These are phyloP conservation scores for Yasuhikotakia modesta DNA, from an alignment of 2,797 vertebrate species.

Conservation along the genomic window DNA sequence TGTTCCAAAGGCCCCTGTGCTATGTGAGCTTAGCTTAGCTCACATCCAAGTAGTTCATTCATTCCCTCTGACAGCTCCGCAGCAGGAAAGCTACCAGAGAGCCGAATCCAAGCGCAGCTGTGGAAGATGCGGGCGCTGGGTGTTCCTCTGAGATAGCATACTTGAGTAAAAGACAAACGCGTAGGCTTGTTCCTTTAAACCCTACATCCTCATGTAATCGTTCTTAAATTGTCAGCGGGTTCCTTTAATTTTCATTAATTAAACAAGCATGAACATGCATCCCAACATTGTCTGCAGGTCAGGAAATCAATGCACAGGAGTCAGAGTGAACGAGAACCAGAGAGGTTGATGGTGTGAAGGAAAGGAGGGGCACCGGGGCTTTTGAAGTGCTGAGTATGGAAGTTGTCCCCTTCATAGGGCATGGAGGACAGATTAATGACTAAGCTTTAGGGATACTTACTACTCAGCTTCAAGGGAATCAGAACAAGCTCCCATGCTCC, in stretches of 20 bases:
- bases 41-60: constrained; percentile 10
- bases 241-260: constrained; percentile 4
- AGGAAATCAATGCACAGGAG: background rate
- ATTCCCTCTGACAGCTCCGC: constrained; percentile 23
- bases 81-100: constrained; percentile 22
- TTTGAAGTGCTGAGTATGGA: constrained; percentile 44
- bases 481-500: constrained; percentile 66
- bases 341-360: background rate
- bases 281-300: background rate
- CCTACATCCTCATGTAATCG: background rate
- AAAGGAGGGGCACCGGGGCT: background rate
- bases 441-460: constrained; percentile 72
- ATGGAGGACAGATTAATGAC: constrained; percentile 62
- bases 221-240: background rate
- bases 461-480: constrained; percentile 73
- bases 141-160: background rate
- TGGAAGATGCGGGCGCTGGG: background rate
- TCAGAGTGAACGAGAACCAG: background rate
- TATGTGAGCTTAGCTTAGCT: constrained; percentile 31
- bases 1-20: constrained; percentile 4
- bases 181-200: constrained; percentile 9
- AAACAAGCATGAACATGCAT: background rate
- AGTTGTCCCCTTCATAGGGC: constrained; percentile 54
- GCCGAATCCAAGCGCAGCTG: background rate
- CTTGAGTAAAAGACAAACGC: background rate